These are phyloP conservation scores for Gymnorhina tibicen DNA, from an alignment of 2,113 vertebrate genomes.

Conservation along the genomic window DNA sequence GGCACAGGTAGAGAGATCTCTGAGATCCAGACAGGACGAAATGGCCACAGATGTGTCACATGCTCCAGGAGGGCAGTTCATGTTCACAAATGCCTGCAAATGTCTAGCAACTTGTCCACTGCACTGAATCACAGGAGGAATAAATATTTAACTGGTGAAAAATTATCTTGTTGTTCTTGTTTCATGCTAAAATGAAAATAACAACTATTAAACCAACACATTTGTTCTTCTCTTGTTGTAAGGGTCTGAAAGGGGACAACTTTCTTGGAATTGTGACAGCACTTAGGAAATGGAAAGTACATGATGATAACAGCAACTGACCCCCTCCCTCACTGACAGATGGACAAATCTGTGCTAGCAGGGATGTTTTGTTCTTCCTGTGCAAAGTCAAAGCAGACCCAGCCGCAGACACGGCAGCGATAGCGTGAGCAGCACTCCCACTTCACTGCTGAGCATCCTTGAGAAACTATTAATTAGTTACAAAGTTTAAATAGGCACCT, in stretches of 20 bases:
- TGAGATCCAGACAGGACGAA: neutral
- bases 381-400: neutral
- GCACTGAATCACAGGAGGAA: neutral
- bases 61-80: neutral
- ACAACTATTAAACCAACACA: neutral
- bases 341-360: neutral
- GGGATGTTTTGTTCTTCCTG: neutral
- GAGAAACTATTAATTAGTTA: slow-evolving; percentile 52
- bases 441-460: slow-evolving; percentile 21
- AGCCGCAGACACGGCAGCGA: neutral
- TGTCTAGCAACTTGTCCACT: neutral
- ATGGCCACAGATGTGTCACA: neutral
- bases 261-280: neutral
- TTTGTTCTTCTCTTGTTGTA: neutral
- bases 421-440: neutral
- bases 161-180: neutral
- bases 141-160: neutral
- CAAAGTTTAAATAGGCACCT: slow-evolving; percentile 42
- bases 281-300: neutral
- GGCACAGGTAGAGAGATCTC: neutral
- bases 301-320: neutral
- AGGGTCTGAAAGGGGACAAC: neutral
- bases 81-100: neutral
- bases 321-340: neutral
- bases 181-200: neutral